A percentile compares a stretch with the other conserved stretches of the same genome.
Evolutionary conservation across 2,113 vertebrate species (phyloP).

Genomic region (Strigops habroptila): DNA sequence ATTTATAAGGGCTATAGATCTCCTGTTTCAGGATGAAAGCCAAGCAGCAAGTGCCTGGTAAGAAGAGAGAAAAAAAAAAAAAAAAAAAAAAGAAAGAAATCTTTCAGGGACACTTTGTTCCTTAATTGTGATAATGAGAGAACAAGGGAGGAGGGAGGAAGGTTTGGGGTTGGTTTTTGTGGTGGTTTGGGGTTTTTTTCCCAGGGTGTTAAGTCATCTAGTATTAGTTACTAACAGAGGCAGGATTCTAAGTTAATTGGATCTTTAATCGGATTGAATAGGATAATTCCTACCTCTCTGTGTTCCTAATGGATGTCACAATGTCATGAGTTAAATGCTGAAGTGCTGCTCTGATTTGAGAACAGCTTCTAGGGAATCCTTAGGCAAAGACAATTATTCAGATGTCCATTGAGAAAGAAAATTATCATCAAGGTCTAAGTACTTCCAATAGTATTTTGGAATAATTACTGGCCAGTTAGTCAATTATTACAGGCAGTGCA

Average conservation of each 20-base stretch:
- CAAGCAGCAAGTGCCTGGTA: background rate
- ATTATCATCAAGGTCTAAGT: background rate
- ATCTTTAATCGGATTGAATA: conserved; percentile 46
- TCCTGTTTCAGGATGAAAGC: background rate
- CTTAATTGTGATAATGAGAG: background rate
- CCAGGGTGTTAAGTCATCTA: background rate
- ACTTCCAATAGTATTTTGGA: background rate
- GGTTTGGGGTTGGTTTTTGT: background rate
- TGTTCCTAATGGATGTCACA: background rate
- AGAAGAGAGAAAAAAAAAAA: background rate
- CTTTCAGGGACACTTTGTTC: background rate
- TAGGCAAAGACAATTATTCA: background rate
- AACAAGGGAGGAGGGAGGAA: background rate
- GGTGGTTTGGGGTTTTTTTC: background rate
- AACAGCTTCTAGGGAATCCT: conserved; percentile 14
- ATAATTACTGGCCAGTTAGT: background rate
- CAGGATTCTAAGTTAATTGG: conserved; percentile 38
- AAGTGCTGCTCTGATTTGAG: conserved; percentile 7
- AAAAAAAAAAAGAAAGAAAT: background rate
- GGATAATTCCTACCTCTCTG: conserved; percentile 51
- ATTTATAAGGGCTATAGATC: background rate
- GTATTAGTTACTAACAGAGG: background rate
- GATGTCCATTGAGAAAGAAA: background rate
- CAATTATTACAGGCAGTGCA: background rate
- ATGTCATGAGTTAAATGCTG: background rate